Conservation (phyloP, 1,140 invertebrate genomes). For the Camponotus pennsylvanicus region DNA sequence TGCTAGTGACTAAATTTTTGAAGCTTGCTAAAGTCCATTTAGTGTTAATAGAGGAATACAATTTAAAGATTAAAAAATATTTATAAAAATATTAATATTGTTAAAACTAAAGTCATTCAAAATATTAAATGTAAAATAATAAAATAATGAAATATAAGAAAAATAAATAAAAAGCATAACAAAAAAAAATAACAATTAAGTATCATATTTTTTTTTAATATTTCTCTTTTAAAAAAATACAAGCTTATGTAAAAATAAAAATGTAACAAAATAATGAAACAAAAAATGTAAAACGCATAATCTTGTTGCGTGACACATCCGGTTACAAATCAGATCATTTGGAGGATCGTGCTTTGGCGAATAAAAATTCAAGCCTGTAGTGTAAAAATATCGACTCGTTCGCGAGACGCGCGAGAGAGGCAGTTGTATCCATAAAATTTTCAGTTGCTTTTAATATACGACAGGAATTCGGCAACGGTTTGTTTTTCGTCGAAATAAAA, state of each 20-base stretch:
- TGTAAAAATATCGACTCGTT: conserved; percentile 19
- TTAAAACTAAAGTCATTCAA: background rate
- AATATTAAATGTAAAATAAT: background rate
- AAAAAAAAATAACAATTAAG: too few relatives aligned
- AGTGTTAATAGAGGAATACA: background rate
- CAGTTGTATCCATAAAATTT: conserved; percentile 35
- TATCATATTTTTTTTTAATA: background rate
- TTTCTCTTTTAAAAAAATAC: background rate
- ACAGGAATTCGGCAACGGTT: conserved; percentile 25
- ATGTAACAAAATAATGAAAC: background rate
- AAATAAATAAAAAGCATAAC: background rate
- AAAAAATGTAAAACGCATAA: conserved; percentile 13
- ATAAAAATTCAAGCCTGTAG: conserved; percentile 40
- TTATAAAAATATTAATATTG: background rate
- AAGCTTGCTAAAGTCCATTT: background rate
- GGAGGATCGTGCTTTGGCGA: background rate
- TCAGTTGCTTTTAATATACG: conserved; percentile 54
- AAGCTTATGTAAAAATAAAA: background rate
- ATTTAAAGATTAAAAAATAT: too few relatives aligned
- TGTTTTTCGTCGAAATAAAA: conserved; percentile 46
- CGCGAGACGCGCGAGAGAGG: background rate
- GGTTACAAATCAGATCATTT: background rate
- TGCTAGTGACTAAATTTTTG: background rate
- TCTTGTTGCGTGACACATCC: background rate
- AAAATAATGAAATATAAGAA: background rate